phyloP scores from a whole-genome alignment of 2,888 invertebrate species.

The Pristionchus arcanus region DNA sequence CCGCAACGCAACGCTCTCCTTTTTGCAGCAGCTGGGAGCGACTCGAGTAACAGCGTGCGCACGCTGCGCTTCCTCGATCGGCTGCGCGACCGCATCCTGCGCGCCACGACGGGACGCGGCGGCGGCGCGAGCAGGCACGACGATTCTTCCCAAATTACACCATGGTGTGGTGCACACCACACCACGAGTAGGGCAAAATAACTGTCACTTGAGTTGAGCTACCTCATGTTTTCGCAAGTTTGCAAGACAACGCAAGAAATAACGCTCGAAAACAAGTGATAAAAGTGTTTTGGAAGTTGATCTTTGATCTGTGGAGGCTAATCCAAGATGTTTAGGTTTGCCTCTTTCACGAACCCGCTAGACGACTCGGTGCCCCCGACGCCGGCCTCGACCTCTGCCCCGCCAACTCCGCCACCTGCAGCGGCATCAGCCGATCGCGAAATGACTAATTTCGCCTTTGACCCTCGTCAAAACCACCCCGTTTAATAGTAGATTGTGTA shows the following conservation, averaged over 20 bases:
- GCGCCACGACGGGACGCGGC: constrained; percentile 56
- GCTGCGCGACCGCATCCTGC: constrained; percentile 65
- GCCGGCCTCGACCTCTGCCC: background rate
- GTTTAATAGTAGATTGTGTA: constrained; percentile 9
- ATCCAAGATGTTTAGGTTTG: constrained; percentile 60
- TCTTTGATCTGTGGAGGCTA: constrained; percentile 34
- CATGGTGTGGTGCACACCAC: background rate
- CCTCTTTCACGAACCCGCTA: constrained; percentile 70
- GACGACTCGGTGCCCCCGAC: constrained; percentile 53
- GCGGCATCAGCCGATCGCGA: background rate
- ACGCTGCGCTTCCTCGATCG: constrained; percentile 67
- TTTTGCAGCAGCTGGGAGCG: constrained; percentile 72
- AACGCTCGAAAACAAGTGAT: background rate
- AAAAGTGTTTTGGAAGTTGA: background rate
- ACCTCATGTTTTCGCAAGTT: background rate
- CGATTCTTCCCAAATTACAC: background rate
- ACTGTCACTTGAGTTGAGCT: background rate
- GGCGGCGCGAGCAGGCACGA: constrained; percentile 37
- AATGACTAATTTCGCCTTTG: constrained; percentile 43
- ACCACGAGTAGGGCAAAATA: background rate
- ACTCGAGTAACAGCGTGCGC: constrained; percentile 70
- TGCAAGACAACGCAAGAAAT: constrained; percentile 34
- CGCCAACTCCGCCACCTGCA: background rate
- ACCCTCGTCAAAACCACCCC: background rate
- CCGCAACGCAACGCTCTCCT: background rate